Evolutionary conservation across 2,888 invertebrate species (phyloP).

Genomic region (Diabrotica balteata): DNA sequence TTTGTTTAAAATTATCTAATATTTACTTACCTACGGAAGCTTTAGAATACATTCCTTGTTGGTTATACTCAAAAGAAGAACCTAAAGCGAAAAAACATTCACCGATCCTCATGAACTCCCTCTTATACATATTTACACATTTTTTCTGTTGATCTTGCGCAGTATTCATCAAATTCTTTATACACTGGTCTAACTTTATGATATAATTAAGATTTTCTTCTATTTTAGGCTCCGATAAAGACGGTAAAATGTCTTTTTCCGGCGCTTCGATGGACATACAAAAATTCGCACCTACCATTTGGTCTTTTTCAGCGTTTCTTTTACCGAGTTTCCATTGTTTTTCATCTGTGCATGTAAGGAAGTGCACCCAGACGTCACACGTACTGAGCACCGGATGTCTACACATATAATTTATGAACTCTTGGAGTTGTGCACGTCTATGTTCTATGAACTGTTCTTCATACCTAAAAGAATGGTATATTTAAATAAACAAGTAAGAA

Average conservation of each 20-base stretch:
- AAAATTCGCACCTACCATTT: constrained; percentile 87
- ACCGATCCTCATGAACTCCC: constrained; percentile 91
- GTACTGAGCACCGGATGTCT: constrained; percentile 93
- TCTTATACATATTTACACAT: constrained; percentile 82
- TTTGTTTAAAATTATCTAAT: too few relatives aligned
- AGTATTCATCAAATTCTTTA: constrained; percentile 82
- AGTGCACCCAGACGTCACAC: constrained; percentile 95
- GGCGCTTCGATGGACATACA: constrained; percentile 90
- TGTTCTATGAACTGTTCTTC: constrained; percentile 97
- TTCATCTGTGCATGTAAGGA: constrained; percentile 96
- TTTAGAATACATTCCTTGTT: constrained; percentile 69
- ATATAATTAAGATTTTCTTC: constrained; percentile 86
- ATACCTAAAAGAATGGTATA: constrained; percentile 31
- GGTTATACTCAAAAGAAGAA: constrained; percentile 81
- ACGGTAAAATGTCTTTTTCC: constrained; percentile 76
- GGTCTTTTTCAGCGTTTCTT: constrained; percentile 93
- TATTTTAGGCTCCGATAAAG: constrained; percentile 80
- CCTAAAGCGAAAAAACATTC: constrained; percentile 86
- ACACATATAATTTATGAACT: constrained; percentile 96
- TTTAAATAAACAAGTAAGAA: too few relatives aligned
- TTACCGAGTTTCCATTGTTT: constrained; percentile 98
- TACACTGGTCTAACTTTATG: constrained; percentile 84
- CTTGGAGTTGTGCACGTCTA: constrained; percentile 90
- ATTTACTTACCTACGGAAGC: constrained; percentile 71
- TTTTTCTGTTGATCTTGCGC: constrained; percentile 87